Evolutionary conservation across 2,888 invertebrate genomes (phyloP).

Genomic region (Thyatira batis): DNA sequence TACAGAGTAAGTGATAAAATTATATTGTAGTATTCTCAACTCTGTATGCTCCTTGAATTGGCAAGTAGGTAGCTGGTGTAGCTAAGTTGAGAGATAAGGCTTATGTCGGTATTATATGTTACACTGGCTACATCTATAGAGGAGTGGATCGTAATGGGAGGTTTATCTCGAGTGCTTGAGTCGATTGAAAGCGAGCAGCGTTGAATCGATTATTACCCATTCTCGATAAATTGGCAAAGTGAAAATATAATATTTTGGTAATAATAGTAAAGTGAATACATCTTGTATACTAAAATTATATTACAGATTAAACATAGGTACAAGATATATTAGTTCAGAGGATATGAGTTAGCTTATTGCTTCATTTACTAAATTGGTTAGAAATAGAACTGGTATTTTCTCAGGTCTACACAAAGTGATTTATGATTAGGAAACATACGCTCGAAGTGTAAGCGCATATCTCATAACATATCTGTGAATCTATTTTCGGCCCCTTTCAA

Average conservation of each 20-base stretch:
- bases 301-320: not conserved
- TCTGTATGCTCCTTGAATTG: constrained; percentile 1
- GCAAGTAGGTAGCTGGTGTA: not conserved
- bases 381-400: not conserved
- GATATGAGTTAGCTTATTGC: not conserved
- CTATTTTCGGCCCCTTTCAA: constrained; percentile 47
- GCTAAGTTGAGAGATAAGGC: not conserved
- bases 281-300: too few species aligned
- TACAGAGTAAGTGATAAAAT: not conserved
- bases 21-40: not conserved
- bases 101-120: not conserved
- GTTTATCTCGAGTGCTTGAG: not conserved
- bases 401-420: not conserved
- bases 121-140: not conserved
- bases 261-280: too few species aligned
- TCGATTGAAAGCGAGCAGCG: not conserved
- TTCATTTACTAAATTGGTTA: not conserved
- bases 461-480: constrained; percentile 23
- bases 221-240: not conserved
- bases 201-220: not conserved
- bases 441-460: constrained; percentile 14
- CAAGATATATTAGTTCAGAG: not conserved
- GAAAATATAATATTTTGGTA: not conserved
- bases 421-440: not conserved
- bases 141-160: not conserved